Base-by-base conservation (phyloP, 2,888 invertebrate genomes). In the Lamproptera curius region DNA sequence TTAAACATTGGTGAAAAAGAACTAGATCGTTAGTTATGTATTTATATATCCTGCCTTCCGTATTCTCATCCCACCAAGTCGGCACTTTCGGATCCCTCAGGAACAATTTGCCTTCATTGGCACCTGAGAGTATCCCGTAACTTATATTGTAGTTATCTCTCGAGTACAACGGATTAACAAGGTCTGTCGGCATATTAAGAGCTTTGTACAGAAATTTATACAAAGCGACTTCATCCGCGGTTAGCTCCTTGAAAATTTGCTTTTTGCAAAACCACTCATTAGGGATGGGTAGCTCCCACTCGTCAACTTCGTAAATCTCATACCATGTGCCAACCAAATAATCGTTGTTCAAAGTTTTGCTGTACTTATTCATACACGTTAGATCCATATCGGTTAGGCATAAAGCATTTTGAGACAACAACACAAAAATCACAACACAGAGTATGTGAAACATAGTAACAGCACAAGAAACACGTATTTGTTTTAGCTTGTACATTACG, bases 301-400 rank as follows among this genome's bases (percentile, higher is more conserved):
- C 31, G 9, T 47, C 42, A 3, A 47, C 13, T 38, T 47, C 47
- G 16, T n/a, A n/a, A n/a, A n/a, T n/a, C n/a, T n/a, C n/a, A n/a
- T 47, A 47, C 47, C 47, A 47, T 0, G 37, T 47, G 0, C 47
- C 47, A 10, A 47, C 31, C 16, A 47, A 17, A n/a, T 42, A 42
- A 5, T 47, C 33, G 6, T 47, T 47, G 16, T 26, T 26, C 16
- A 47, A 16, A 0, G 13, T 23, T 23, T 23, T 37, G 2, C 11
- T 42, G 33, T 37, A 8, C 1, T 35, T 16, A 5, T 14, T 1
- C 5, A 47, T 33, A 5, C 47, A 47, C 20, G n/a, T 14, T 10
- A 31, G 17, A 10, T 42, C 41, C 9, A 28, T 36, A 8, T 17
- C 36, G 16, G 16, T 36, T 15, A 41, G 17, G 16, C 28, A 41